These are phyloP conservation scores for Copidosoma floridanum DNA, from an alignment of 1,140 invertebrate genomes.

Conservation along the genomic window DNA sequence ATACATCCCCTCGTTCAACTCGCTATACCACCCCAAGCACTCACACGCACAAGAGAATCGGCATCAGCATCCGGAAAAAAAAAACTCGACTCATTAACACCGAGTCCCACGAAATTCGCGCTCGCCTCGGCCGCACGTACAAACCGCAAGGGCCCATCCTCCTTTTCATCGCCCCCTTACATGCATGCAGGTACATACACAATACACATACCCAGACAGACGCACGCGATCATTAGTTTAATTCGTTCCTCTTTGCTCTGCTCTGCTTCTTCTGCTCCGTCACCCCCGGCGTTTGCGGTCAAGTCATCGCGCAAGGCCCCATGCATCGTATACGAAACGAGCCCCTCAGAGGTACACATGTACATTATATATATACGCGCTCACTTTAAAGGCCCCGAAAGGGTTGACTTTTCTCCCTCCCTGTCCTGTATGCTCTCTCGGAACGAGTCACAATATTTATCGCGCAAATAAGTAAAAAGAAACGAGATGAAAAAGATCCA, in stretches of 20 bases:
- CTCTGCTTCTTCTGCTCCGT: background rate
- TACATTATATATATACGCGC: background rate
- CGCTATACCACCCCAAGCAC: too few species aligned
- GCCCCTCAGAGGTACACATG: background rate
- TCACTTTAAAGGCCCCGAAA: background rate
- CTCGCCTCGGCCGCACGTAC: background rate
- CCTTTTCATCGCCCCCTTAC: slow-evolving; percentile 14
- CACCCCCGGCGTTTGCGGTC: slow-evolving; percentile 19
- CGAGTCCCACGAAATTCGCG: slow-evolving; percentile 20
- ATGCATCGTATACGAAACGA: too few species aligned
- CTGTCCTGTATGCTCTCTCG: background rate
- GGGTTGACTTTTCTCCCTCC: slow-evolving; percentile 8
- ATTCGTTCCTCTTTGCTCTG: slow-evolving; percentile 14
- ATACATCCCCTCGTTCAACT: too few species aligned
- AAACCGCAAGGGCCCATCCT: slow-evolving; percentile 4
- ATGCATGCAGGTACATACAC: background rate
- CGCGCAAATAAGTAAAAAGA: slow-evolving; percentile 32
- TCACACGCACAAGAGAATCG: background rate
- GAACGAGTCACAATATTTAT: slow-evolving; percentile 33
- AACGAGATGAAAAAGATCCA: too few species aligned
- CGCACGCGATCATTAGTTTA: slow-evolving; percentile 27
- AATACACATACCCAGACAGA: background rate
- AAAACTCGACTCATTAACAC: slow-evolving; percentile 27
- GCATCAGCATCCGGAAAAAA: too few species aligned
- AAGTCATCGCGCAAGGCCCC: too few species aligned